Evolutionary conservation across 2,113 vertebrate species (phyloP).

Genomic region (Oncorhynchus nerka): DNA sequence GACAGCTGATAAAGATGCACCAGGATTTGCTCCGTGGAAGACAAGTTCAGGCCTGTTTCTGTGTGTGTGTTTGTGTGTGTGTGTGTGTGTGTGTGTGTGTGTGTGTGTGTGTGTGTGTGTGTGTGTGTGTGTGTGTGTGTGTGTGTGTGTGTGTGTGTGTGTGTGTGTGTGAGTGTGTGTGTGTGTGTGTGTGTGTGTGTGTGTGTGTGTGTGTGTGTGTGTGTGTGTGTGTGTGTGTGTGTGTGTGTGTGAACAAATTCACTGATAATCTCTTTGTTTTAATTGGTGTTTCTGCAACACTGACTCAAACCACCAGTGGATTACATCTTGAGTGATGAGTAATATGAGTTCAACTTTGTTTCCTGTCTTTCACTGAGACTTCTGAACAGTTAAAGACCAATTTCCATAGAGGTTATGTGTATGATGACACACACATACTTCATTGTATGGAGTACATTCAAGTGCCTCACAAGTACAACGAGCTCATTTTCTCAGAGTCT

Average conservation of each 20-base stretch:
- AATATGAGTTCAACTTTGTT: constrained; percentile 31
- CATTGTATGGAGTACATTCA: background rate
- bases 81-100: background rate
- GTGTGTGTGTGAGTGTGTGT: background rate
- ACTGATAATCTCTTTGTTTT: constrained; percentile 69
- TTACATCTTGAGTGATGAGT: constrained; percentile 51
- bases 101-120: background rate
- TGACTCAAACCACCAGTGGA: constrained; percentile 58
- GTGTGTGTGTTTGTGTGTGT: background rate
- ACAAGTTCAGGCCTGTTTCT: constrained; percentile 76
- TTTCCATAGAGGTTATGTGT: background rate
- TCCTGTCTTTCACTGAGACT: constrained; percentile 15
- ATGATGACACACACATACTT: too few species aligned
- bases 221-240: constrained; percentile 10
- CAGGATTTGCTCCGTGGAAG: constrained; percentile 76
- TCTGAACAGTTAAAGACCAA: background rate
- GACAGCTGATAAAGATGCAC: constrained; percentile 89
- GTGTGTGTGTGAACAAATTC: constrained; percentile 47
- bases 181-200: constrained; percentile 3
- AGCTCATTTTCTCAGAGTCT: background rate
- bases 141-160: background rate
- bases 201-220: constrained; percentile 15
- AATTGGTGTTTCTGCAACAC: constrained; percentile 70
- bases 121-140: constrained; percentile 20
- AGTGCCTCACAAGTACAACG: too few species aligned